phyloP scores from a whole-genome alignment of 2,888 invertebrate genomes.

The Pristionchus fissidentatus region DNA sequence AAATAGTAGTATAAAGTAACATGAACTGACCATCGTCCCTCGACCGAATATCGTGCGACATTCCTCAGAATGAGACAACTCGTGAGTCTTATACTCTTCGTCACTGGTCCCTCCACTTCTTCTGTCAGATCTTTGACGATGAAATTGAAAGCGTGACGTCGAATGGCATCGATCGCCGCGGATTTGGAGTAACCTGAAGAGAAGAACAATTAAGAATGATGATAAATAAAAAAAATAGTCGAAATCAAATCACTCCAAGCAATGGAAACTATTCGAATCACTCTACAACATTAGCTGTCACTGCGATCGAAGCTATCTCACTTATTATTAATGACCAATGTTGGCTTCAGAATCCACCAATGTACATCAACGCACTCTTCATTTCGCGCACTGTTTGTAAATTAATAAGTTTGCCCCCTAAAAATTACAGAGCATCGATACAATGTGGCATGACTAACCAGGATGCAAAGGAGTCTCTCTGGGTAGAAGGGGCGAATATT shows the following conservation, averaged over 20 bases:
- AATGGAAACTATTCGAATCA: too few species aligned
- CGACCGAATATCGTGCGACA: slow-evolving; percentile 90
- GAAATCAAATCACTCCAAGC: too few species aligned
- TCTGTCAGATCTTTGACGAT: slow-evolving; percentile 93
- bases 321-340: too few species aligned
- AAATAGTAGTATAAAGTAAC: too few species aligned
- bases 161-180: slow-evolving; percentile 95
- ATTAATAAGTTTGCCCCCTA: too few species aligned
- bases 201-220: background rate
- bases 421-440: too few species aligned
- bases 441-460: background rate
- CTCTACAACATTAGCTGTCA: too few species aligned
- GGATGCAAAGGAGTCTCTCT: slow-evolving; percentile 81
- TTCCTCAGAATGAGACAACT: slow-evolving; percentile 96
- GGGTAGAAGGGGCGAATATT: slow-evolving; percentile 51
- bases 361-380: too few species aligned
- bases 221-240: background rate
- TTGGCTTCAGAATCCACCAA: too few species aligned
- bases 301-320: too few species aligned
- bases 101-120: slow-evolving; percentile 98
- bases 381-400: too few species aligned
- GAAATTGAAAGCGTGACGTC: slow-evolving; percentile 92
- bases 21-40: slow-evolving; percentile 83
- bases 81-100: slow-evolving; percentile 97
- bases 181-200: slow-evolving; percentile 88